phyloP scores from a whole-genome alignment of 2,113 vertebrate genomes.

The Chroicocephalus ridibundus region DNA sequence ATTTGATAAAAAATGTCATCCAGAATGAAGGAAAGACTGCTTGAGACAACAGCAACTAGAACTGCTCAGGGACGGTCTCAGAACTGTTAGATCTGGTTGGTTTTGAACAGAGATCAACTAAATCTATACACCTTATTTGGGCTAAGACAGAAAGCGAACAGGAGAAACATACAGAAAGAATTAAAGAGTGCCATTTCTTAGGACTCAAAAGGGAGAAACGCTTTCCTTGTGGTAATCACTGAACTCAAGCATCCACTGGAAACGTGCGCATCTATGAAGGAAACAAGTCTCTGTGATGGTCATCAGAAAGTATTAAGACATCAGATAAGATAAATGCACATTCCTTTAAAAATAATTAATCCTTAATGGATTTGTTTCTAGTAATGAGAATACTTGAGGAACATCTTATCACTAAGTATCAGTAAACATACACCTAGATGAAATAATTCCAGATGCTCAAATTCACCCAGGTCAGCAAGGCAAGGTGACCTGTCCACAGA shows the following conservation, averaged over 20 bases:
- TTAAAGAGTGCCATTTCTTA: not conserved
- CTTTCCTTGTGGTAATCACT: not conserved
- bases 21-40: not conserved
- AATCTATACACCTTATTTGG: not conserved
- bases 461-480: not conserved
- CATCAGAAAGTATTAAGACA: not conserved
- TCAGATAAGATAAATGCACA: not conserved
- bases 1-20: not conserved
- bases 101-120: not conserved
- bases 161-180: not conserved
- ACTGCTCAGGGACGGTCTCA: accelerated
- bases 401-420: not conserved
- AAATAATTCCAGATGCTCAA: not conserved
- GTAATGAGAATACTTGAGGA: not conserved
- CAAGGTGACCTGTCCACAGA: not conserved
- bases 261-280: not conserved
- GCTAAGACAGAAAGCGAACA: not conserved
- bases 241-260: not conserved
- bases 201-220: not conserved
- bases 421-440: not conserved
- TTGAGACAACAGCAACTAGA: not conserved
- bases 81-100: not conserved
- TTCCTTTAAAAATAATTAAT: not conserved
- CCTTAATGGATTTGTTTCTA: not conserved
- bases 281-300: not conserved